Percentiles rank a stretch among this genome's conserved stretches.
Evolutionary conservation across 2,797 vertebrate species (phyloP).

Genomic region (Eulemur albifrons): DNA sequence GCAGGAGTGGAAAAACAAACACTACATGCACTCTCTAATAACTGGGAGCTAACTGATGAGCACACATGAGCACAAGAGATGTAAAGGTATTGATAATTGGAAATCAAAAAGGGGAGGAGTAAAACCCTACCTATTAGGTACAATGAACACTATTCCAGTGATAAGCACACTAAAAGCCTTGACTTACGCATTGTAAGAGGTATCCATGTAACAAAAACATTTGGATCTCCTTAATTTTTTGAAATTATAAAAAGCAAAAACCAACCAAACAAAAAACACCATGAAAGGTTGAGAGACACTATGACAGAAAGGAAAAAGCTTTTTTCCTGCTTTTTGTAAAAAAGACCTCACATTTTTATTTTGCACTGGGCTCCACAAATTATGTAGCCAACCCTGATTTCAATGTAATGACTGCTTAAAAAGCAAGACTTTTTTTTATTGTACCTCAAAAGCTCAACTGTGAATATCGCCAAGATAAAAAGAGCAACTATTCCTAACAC

Average conservation of each 20-base stretch:
- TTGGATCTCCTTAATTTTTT: neutral
- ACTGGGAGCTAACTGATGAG: neutral
- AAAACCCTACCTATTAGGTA: neutral
- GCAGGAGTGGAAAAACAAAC: neutral
- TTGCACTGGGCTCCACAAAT: neutral
- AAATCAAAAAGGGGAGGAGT: neutral
- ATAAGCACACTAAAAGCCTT: neutral
- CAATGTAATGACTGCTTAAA: slow-evolving; percentile 9
- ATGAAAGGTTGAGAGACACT: neutral
- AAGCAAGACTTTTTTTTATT: neutral
- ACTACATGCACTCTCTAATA: neutral
- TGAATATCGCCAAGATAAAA: slow-evolving; percentile 22
- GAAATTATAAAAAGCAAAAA: neutral
- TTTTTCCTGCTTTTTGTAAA: neutral
- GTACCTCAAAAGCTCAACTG: neutral
- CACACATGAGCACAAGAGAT: neutral
- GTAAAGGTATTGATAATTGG: neutral
- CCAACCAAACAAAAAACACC: neutral
- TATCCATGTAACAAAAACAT: neutral
- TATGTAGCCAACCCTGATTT: neutral
- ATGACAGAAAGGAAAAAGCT: neutral
- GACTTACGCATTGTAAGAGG: neutral
- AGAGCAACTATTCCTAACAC: neutral
- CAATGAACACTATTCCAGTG: neutral
- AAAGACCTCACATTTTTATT: neutral